Evolutionary conservation across 1,140 invertebrate genomes (phyloP).

Genomic region (Odontomachus brunneus): DNA sequence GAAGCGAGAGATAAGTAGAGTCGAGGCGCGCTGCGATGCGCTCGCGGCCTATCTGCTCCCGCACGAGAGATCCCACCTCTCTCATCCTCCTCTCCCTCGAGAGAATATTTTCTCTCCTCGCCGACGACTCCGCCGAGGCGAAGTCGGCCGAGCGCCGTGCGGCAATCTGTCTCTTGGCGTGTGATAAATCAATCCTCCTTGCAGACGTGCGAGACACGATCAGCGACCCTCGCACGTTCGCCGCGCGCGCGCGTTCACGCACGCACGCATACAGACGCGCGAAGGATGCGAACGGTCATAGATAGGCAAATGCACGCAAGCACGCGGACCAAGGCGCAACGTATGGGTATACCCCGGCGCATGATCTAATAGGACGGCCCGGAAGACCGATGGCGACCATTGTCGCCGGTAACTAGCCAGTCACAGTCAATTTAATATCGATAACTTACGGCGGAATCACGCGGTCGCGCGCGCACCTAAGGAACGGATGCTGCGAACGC

Average conservation of each 20-base stretch:
- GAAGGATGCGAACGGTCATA: conserved; percentile 18
- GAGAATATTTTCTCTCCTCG: conserved; percentile 28
- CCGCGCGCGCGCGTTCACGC: not conserved
- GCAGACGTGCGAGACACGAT: conserved; percentile 80
- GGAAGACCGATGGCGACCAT: conserved; percentile 64
- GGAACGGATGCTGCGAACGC: conserved; percentile 40
- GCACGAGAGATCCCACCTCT: conserved; percentile 50
- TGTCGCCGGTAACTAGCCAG: conserved; percentile 57
- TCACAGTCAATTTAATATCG: conserved; percentile 68
- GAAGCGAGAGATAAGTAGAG: conserved; percentile 65
- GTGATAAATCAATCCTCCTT: conserved; percentile 83
- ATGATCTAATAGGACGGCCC: conserved; percentile 61
- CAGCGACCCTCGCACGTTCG: conserved; percentile 70
- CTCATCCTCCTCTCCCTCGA: conserved; percentile 32
- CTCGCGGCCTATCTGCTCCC: conserved; percentile 62
- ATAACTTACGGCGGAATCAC: conserved; percentile 54
- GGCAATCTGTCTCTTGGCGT: conserved; percentile 80
- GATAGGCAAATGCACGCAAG: conserved; percentile 25
- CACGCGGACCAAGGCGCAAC: conserved; percentile 30
- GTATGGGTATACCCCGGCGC: conserved; percentile 2
- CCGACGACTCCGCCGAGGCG: conserved; percentile 50
- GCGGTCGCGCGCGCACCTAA: not conserved
- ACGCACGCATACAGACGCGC: conserved; percentile 16
- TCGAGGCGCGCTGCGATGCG: conserved; percentile 30
- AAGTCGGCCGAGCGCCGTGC: conserved; percentile 67